phyloP scores from a whole-genome alignment of 2,113 vertebrate species.

The Ursus arctos region DNA sequence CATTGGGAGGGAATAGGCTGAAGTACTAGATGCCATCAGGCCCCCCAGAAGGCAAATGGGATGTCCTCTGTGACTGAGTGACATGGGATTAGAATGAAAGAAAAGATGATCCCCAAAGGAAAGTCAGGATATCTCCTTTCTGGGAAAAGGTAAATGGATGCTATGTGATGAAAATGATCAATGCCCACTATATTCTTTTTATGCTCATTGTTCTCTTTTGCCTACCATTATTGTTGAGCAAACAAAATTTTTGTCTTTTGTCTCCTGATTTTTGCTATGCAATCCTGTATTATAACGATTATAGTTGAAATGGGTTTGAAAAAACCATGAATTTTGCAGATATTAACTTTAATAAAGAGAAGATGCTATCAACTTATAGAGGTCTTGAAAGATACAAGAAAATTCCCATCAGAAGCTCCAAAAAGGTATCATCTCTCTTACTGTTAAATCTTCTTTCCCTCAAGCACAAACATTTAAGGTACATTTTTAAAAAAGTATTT shows the following conservation, averaged over 20 bases:
- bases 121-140: neutral
- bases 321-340: neutral
- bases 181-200: neutral
- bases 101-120: neutral
- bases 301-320: neutral
- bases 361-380: neutral
- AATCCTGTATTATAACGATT: neutral
- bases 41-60: neutral
- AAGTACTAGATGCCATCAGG: neutral
- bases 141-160: neutral
- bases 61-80: too few relatives aligned
- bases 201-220: neutral
- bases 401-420: neutral
- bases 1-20: neutral
- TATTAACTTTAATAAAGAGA: neutral
- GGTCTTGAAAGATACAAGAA: neutral
- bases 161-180: neutral
- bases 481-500: neutral
- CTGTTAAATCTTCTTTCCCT: neutral
- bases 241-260: neutral
- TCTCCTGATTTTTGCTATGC: neutral
- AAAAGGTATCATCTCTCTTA: neutral
- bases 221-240: neutral
- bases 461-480: neutral
- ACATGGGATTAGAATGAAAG: neutral